Evolutionary conservation across 2,888 invertebrate species (phyloP), one percentile per base, ranked within the genome.

Genomic region (Pachydiplax longipennis): DNA sequence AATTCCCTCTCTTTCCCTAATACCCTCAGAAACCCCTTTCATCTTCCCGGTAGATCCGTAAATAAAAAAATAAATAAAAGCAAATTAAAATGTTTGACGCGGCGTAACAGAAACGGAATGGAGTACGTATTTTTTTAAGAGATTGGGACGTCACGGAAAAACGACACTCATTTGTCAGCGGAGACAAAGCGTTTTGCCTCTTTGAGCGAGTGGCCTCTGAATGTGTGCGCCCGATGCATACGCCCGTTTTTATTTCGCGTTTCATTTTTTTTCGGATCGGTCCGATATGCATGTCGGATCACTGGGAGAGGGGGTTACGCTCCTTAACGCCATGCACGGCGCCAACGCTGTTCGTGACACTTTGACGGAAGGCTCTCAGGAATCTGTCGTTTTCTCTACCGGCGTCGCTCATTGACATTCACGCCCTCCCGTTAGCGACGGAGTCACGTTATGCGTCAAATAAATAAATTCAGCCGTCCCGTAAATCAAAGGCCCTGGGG

Each of bases 221-320:
- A 73, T 31, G 73, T 73, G 73, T 31, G 73, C 13, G 73, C 3
- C 25, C 73, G 8, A 12, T 73, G 13, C 31, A 31, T 73, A 18
- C 25, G n/a, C 65, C 65, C 18, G n/a, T 25, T n/a, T 58, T 22
- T n/a, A n/a, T n/a, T 81, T n/a, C 37, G 22, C 44, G 48, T 18
- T 53, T 48, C 31, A 37, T 61, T 83, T 83, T 83, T 35, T 58
- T 83, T 15, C 58, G 83, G 31, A 58, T 83, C 53, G 58, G 58
- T 58, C 58, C 83, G 83, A 61, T 82, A 48, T 48, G 44, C 82
- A 82, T 82, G 82, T 82, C 58, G 83, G 83, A 83, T 83, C 83
- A 35, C 83, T 31, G 58, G 37, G 22, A 22, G 81, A 10, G n/a
- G 53, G 25, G 53, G 25, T 10, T 35, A 31, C 58, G 53, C 83